A percentile compares a stretch with the other conserved stretches of the same genome.
Evolutionary conservation across 1,140 invertebrate species (phyloP).

Genomic region (Lamellibrachia luymesi): DNA sequence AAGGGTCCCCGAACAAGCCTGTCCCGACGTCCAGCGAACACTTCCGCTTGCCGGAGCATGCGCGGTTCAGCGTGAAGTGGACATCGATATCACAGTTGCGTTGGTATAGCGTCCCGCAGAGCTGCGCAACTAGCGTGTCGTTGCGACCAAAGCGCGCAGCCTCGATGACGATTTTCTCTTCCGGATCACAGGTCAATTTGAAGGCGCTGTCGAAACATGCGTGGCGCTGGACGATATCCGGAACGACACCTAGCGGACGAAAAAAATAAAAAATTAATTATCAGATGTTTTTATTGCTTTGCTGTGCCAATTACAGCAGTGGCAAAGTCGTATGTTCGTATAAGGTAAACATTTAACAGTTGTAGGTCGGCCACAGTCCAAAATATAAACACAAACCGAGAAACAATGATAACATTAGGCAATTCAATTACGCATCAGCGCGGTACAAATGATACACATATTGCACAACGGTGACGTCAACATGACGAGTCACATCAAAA

Average conservation of each 20-base stretch:
- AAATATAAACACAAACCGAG: too few species aligned
- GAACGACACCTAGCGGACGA: background rate
- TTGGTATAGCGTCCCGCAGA: constrained; percentile 19
- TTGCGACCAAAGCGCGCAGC: constrained; percentile 26
- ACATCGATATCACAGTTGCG: constrained; percentile 29
- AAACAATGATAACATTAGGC: too few species aligned
- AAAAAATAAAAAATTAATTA: background rate
- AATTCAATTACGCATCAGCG: too few species aligned
- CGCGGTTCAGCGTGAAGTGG: constrained; percentile 25
- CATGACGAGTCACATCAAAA: too few species aligned
- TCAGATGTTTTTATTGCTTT: background rate
- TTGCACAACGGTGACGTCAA: too few species aligned
- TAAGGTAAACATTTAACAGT: too few species aligned
- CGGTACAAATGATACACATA: too few species aligned
- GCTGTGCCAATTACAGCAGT: too few species aligned
- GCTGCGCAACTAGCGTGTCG: constrained; percentile 23
- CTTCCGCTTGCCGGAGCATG: constrained; percentile 25
- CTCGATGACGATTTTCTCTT: constrained; percentile 24
- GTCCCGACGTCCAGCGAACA: constrained; percentile 24
- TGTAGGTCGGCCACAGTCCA: too few species aligned
- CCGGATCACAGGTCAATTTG: background rate
- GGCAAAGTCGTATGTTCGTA: too few species aligned
- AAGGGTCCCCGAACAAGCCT: constrained; percentile 24
- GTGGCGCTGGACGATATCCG: background rate
- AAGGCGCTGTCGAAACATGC: constrained; percentile 21